Evolutionary conservation across 1,140 invertebrate genomes (phyloP), one percentile per base, ranked within the genome.

Genomic region (Acromyrmex echinatior): DNA sequence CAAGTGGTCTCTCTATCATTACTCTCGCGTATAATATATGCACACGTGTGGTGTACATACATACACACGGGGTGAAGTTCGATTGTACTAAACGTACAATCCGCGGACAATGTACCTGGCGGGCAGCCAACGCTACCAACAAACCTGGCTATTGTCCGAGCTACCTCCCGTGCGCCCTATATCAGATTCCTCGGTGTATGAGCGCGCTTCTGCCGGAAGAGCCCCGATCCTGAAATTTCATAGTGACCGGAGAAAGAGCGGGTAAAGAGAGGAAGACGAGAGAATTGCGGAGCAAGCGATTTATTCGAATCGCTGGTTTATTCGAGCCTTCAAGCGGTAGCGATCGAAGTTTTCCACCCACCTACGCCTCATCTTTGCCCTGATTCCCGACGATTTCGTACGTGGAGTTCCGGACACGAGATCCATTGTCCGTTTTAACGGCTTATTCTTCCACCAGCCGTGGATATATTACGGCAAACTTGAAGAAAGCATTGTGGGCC

Each of bases 41-140:
- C 79, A 63, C 51, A n/a, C 31, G 85, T 71, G 53, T 58, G 60
- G 51, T 65, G 51, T 76, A 58, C 51, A 51, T 76, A 58, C 51
- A 68, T 65, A 65, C 60, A 62, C 58, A 10, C 58, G 53, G 71
- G 70, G 21, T 74, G 74, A 89, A 91, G 90, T 92, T 91, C 66
- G 86, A 82, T 82, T 80, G 87, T 88, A 91, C 88, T 60, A 77
- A 86, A 73, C 80, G 84, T 92, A 88, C 86, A 86, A 82, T 68
- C 53, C 85, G 73, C 60, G 92, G 88, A 92, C 92, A 93, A 92
- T 93, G 88, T 88, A 89, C 85, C 86, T 93, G 92, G 92, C 92
- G 71, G 18, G 31, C 62, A 21, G 92, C 92, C 92, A 93, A 85
- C 86, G 79, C 51, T 88, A 91, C 89, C 85, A 86, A 92, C 92